Evolutionary conservation across 2,113 vertebrate genomes (phyloP).

Genomic region (Aspiorhynchus laticeps): DNA sequence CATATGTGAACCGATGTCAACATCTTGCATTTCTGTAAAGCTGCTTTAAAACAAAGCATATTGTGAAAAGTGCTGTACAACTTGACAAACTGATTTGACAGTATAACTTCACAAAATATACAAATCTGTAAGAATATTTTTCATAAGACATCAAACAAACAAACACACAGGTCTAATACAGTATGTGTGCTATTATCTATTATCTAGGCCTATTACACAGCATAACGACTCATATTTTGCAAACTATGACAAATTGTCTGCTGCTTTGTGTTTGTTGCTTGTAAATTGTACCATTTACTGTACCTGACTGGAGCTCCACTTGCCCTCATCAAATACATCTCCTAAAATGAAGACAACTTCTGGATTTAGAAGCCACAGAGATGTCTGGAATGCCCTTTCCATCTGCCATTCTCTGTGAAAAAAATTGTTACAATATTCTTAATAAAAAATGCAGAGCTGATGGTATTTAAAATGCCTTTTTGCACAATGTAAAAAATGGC

Average conservation of each 20-base stretch:
- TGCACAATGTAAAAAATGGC: neutral
- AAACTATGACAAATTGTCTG: neutral
- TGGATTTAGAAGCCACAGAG: conserved; percentile 86
- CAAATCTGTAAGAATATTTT: neutral
- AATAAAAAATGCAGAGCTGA: neutral
- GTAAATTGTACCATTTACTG: neutral
- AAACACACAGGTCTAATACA: neutral
- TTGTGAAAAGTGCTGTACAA: neutral
- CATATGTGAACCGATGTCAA: too few relatives aligned
- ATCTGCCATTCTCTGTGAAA: conserved; percentile 89
- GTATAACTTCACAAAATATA: neutral
- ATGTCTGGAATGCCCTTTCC: conserved; percentile 96
- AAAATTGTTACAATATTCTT: neutral
- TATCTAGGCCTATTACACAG: too few relatives aligned
- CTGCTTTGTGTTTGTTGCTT: neutral
- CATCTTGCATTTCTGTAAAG: too few relatives aligned
- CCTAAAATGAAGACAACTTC: conserved; percentile 93
- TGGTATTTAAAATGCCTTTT: neutral
- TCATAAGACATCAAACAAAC: neutral
- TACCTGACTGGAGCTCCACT: conserved; percentile 95
- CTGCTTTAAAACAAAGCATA: neutral
- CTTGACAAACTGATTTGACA: neutral
- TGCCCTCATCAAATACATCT: conserved; percentile 96
- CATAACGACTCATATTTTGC: neutral
- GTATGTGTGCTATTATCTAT: neutral